Conservation (phyloP, 2,888 invertebrate genomes). For the Malthinus seriepunctatus region DNA sequence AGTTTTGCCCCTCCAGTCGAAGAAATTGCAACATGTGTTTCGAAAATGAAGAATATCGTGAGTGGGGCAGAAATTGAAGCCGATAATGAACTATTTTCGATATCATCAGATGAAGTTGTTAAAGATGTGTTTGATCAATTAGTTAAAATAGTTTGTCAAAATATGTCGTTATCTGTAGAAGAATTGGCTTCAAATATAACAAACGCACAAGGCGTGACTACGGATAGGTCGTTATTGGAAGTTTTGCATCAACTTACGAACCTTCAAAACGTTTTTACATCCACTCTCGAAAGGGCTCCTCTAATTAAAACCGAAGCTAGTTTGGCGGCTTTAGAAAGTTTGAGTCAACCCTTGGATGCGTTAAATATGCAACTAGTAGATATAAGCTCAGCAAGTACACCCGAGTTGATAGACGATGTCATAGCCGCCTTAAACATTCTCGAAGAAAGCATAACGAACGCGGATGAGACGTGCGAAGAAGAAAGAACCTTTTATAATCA, state of each 20-base stretch:
- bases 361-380: slow-evolving; percentile 48
- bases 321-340: slow-evolving; percentile 55
- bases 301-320: slow-evolving; percentile 44
- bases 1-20: slow-evolving; percentile 45
- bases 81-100: slow-evolving; percentile 27
- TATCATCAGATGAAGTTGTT: slow-evolving; percentile 44
- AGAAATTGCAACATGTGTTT: slow-evolving; percentile 46
- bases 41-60: slow-evolving; percentile 43
- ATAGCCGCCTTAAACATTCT: slow-evolving; percentile 47
- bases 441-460: slow-evolving; percentile 46
- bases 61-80: slow-evolving; percentile 32
- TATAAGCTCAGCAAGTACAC: slow-evolving; percentile 37
- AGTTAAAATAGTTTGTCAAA: slow-evolving; percentile 48
- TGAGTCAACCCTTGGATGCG: slow-evolving; percentile 58
- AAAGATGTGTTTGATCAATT: slow-evolving; percentile 52
- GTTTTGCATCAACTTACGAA: slow-evolving; percentile 46
- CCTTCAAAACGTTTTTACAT: slow-evolving; percentile 50
- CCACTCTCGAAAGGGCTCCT: slow-evolving; percentile 42
- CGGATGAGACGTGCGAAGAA: slow-evolving; percentile 39
- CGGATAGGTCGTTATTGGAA: slow-evolving; percentile 45
- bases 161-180: slow-evolving; percentile 48
- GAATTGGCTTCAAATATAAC: slow-evolving; percentile 51
- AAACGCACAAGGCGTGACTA: slow-evolving; percentile 43
- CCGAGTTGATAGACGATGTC: slow-evolving; percentile 46
- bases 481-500: slow-evolving; percentile 41